phyloP scores from a whole-genome alignment of 1,140 invertebrate genomes.

The Temnothorax nylanderi region DNA sequence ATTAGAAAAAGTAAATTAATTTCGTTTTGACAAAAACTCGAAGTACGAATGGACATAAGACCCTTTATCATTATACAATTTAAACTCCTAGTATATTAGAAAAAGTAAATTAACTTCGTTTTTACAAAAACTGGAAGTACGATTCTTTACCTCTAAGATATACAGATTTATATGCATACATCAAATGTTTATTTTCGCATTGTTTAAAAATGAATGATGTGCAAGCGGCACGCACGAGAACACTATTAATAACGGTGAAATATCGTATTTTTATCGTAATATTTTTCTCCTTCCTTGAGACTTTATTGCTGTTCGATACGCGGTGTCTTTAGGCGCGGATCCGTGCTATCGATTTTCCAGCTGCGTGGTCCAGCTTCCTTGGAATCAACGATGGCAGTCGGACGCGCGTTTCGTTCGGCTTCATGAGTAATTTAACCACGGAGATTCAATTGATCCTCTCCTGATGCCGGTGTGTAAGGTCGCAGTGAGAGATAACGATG shows the following conservation, averaged over 20 bases:
- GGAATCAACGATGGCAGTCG: not conserved
- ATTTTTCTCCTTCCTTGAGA: not conserved
- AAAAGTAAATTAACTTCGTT: too few relatives aligned
- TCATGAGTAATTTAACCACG: slow-evolving; percentile 24
- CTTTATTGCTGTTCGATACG: not conserved
- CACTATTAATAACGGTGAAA: not conserved
- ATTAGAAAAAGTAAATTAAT: too few relatives aligned
- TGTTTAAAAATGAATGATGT: not conserved
- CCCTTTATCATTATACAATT: too few relatives aligned
- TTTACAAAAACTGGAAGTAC: too few relatives aligned
- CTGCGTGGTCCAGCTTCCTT: slow-evolving; percentile 28
- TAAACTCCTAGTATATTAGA: too few relatives aligned
- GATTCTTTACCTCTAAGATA: too few relatives aligned
- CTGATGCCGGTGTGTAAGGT: not conserved
- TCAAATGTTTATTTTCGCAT: too few relatives aligned
- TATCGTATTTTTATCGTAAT: not conserved
- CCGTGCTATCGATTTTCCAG: slow-evolving; percentile 40
- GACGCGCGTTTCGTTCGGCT: slow-evolving; percentile 1
- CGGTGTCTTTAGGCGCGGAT: slow-evolving; percentile 7
- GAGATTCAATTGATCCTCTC: slow-evolving; percentile 1
- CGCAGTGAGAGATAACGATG: slow-evolving; percentile 8
- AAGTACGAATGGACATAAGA: too few relatives aligned
- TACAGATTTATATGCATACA: too few relatives aligned
- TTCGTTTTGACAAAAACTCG: too few relatives aligned
- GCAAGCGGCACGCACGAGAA: not conserved